These are phyloP conservation scores for Napeogenes sylphis DNA, from an alignment of 2,888 invertebrate genomes.

Conservation along the genomic window DNA sequence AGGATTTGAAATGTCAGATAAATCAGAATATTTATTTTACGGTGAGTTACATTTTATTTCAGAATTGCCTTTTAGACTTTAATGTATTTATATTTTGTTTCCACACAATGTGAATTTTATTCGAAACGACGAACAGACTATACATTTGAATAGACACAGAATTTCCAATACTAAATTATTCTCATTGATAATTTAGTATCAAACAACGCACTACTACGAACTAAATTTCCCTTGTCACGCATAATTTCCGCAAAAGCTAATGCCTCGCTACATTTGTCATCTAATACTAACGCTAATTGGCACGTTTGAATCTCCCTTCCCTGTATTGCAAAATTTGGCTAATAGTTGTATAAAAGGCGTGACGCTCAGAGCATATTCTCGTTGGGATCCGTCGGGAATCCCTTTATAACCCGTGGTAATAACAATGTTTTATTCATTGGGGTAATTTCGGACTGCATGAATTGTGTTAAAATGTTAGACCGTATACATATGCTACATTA, in stretches of 20 bases:
- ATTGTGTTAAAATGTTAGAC: neutral
- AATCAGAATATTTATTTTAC: too few relatives aligned
- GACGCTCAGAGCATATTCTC: neutral
- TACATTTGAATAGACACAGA: constrained; percentile 1
- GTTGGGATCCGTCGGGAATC: neutral
- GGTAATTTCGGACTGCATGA: constrained; percentile 9
- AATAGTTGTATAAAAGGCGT: constrained; percentile 7
- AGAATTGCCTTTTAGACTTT: too few relatives aligned
- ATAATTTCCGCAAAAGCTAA: neutral
- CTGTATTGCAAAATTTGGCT: neutral
- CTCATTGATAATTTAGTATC: constrained; percentile 6
- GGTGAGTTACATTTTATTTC: too few relatives aligned
- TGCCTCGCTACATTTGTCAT: constrained; percentile 2
- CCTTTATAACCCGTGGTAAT: neutral
- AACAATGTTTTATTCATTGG: constrained; percentile 14
- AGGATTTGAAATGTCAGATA: too few relatives aligned
- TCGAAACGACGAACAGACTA: neutral
- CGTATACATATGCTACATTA: neutral
- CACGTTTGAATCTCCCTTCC: neutral
- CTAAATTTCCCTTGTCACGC: constrained; percentile 5
- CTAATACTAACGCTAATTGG: constrained; percentile 4
- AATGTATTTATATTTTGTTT: too few relatives aligned
- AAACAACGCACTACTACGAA: neutral
- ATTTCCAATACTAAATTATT: constrained; percentile 16
- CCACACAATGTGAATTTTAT: too few relatives aligned